These are phyloP conservation scores for Sebastes variabilis DNA, from an alignment of 2,797 vertebrate genomes.

Conservation along the genomic window DNA sequence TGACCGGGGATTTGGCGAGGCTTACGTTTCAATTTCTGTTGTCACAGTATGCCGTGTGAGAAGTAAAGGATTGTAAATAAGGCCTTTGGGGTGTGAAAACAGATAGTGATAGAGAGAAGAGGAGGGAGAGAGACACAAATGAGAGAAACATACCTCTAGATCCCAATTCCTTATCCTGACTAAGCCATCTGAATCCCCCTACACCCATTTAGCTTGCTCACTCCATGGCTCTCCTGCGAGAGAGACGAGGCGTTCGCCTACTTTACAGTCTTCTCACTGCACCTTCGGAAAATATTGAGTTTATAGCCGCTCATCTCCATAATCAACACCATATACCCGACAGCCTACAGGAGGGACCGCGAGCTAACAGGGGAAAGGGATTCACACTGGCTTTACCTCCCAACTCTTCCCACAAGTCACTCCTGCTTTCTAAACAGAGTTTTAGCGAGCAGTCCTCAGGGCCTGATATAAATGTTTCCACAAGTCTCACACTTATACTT, in stretches of 20 bases:
- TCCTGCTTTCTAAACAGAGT: slow-evolving; percentile 44
- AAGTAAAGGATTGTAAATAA: slow-evolving; percentile 62
- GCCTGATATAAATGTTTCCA: slow-evolving; percentile 38
- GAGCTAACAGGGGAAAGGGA: slow-evolving; percentile 63
- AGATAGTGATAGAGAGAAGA: slow-evolving; percentile 39
- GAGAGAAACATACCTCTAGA: slow-evolving; percentile 71
- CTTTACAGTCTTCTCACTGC: slow-evolving; percentile 76
- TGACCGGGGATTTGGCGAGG: slow-evolving; percentile 42
- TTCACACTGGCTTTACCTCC: slow-evolving; percentile 61
- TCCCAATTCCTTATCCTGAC: slow-evolving; percentile 79
- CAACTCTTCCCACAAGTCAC: slow-evolving; percentile 54
- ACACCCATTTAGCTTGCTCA: slow-evolving; percentile 81
- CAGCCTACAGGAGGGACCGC: slow-evolving; percentile 56
- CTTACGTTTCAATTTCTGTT: slow-evolving; percentile 59
- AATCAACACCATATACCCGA: slow-evolving; percentile 76
- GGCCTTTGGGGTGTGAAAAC: slow-evolving; percentile 59
- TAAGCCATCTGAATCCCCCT: slow-evolving; percentile 81
- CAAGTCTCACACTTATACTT: slow-evolving; percentile 8
- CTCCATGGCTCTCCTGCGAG: slow-evolving; percentile 61
- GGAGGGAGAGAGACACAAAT: slow-evolving; percentile 49
- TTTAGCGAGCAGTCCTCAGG: slow-evolving; percentile 46
- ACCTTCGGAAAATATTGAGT: slow-evolving; percentile 76
- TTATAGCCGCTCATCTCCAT: slow-evolving; percentile 83
- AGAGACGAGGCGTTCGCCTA: slow-evolving; percentile 61
- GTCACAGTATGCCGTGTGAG: slow-evolving; percentile 51